A percentile compares a stretch with the other conserved stretches of the same genome.
Conservation (phyloP, 2,113 vertebrate species). For the Taxidea taxus region DNA sequence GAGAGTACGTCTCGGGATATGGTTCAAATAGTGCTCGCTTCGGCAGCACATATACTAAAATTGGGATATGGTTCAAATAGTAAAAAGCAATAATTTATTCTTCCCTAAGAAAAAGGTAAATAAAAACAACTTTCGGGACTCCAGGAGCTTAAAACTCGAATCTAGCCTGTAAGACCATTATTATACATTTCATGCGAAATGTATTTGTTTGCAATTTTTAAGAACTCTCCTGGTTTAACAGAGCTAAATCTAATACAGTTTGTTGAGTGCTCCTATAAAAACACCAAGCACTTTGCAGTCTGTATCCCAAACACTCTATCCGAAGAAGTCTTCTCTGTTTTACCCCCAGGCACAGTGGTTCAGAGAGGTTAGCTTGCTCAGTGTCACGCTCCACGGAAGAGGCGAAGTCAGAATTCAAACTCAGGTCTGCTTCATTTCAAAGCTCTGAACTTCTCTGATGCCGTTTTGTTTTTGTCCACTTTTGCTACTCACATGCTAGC, state of each 20-base stretch:
- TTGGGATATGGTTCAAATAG: not conserved
- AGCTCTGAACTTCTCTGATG: not conserved
- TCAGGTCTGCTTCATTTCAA: not conserved
- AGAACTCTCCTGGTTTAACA: not conserved
- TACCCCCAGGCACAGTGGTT: not conserved
- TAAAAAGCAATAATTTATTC: conserved; percentile 38
- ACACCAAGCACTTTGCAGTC: not conserved
- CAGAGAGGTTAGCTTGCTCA: conserved; percentile 23
- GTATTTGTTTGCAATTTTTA: not conserved
- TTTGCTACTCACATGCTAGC: not conserved
- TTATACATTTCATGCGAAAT: not conserved
- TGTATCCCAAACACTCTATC: not conserved
- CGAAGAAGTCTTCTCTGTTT: not conserved
- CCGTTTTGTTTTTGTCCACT: not conserved
- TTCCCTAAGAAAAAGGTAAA: not conserved
- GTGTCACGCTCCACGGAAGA: not conserved
- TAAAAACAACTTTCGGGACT: not conserved
- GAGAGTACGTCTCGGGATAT: not conserved
- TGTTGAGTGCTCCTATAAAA: not conserved
- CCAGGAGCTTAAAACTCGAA: not conserved
- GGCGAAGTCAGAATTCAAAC: not conserved
- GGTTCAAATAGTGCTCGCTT: no score
- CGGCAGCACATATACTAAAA: no score
- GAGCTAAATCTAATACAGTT: not conserved
- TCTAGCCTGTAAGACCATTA: not conserved